A percentile compares a stretch with the other conserved stretches of the same genome.
Conservation (phyloP, 1,140 invertebrate species). For the Orchesella cincta region DNA sequence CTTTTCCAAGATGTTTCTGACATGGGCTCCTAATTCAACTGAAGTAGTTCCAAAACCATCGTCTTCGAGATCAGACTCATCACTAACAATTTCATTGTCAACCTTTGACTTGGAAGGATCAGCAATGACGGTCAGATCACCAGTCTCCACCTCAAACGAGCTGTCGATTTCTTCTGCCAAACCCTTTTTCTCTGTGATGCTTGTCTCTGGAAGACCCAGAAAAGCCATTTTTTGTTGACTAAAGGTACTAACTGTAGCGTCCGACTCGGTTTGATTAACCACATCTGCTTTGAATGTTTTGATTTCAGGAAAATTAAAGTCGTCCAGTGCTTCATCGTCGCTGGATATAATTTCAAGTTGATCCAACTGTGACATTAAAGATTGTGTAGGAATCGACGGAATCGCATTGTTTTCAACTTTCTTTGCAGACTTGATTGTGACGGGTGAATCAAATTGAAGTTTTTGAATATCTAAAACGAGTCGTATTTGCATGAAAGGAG, state of each 20-base stretch:
- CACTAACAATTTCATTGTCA: neutral
- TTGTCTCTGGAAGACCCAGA: neutral
- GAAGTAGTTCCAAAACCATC: neutral
- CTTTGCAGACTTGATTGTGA: neutral
- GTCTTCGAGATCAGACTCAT: neutral
- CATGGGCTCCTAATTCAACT: neutral
- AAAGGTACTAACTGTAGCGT: slow-evolving; percentile 2
- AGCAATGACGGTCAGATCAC: neutral
- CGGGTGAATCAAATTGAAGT: too few relatives aligned
- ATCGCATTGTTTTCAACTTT: too few relatives aligned
- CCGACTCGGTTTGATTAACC: neutral
- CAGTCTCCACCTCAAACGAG: neutral
- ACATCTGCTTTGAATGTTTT: neutral
- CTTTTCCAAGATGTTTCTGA: neutral
- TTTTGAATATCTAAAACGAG: too few relatives aligned
- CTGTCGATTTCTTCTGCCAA: too few relatives aligned
- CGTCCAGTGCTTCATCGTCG: neutral
- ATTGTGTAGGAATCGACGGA: too few relatives aligned
- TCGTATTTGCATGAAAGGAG: too few relatives aligned
- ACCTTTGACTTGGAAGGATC: neutral
- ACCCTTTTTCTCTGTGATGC: too few relatives aligned
- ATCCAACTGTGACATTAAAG: slow-evolving; percentile 3
- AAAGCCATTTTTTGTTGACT: neutral
- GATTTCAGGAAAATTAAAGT: neutral
- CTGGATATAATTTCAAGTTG: neutral